Percentiles rank a stretch among this genome's conserved stretches.
phyloP scores from a whole-genome alignment of 2,888 invertebrate species.

The Agrotis ipsilon region DNA sequence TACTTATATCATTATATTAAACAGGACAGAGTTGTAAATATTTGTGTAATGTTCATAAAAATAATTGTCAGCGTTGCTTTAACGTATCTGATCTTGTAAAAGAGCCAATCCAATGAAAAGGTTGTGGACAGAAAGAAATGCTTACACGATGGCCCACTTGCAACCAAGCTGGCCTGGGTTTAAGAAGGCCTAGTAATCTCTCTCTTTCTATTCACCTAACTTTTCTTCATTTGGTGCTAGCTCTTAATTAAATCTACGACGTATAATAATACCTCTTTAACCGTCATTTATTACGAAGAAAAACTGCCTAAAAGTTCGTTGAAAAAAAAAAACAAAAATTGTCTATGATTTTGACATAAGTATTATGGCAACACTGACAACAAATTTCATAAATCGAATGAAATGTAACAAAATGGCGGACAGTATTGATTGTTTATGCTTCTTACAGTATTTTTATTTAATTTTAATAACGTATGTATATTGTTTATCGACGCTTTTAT shows the following conservation, averaged over 20 bases:
- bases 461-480: conserved; percentile 63
- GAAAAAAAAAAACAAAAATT: conserved; percentile 12
- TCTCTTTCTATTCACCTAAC: conserved; percentile 7
- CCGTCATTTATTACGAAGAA: not conserved
- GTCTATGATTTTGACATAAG: conserved; percentile 28
- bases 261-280: conserved; percentile 4
- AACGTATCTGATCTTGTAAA: not conserved
- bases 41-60: conserved; percentile 36
- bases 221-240: conserved; percentile 2
- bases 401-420: conserved; percentile 38
- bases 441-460: conserved; percentile 73
- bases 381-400: conserved; percentile 46
- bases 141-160: conserved; percentile 5
- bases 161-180: conserved; percentile 34
- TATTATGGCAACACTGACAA: conserved; percentile 51
- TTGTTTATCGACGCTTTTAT: conserved; percentile 73
- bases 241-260: conserved; percentile 1
- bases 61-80: conserved; percentile 40
- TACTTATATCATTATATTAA: conserved; percentile 39
- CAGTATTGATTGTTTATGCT: conserved; percentile 67
- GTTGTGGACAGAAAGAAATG: not conserved
- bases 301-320: not conserved
- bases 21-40: conserved; percentile 56
- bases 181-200: conserved; percentile 3
- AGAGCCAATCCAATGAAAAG: not conserved